Conservation (phyloP, 2,113 vertebrate species). For the Trichomycterus rosablanca region DNA sequence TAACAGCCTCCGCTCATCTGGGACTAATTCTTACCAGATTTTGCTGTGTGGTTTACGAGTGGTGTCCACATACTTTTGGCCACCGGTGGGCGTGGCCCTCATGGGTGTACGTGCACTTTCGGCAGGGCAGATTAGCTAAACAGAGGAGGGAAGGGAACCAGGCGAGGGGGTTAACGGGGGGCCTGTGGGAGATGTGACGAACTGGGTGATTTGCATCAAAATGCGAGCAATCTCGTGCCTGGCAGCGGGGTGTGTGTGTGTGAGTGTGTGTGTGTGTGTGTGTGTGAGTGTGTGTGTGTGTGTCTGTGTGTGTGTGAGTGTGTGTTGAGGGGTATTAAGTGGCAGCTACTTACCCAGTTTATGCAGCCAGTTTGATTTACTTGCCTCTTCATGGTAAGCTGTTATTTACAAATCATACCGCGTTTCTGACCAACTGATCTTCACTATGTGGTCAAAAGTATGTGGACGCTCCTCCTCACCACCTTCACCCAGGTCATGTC, state of each 20-base stretch:
- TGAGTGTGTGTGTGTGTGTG: constrained; percentile 8
- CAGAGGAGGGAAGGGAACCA: neutral
- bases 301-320: too few species aligned
- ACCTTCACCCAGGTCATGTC: too few species aligned
- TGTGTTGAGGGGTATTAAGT: constrained; percentile 56
- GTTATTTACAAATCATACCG: constrained; percentile 59
- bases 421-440: too few species aligned
- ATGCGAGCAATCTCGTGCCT: constrained; percentile 49
- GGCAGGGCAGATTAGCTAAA: too few species aligned
- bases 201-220: constrained; percentile 53
- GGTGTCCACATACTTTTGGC: too few species aligned
- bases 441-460: too few species aligned
- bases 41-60: too few species aligned
- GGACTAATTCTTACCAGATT: too few species aligned
- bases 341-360: constrained; percentile 54
- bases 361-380: constrained; percentile 61
- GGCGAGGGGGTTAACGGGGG: constrained; percentile 12
- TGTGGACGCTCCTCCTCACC: too few species aligned
- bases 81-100: too few species aligned
- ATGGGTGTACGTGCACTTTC: too few species aligned
- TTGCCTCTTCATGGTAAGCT: constrained; percentile 53
- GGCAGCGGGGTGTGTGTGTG: constrained; percentile 37
- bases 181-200: constrained; percentile 40
- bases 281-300: neutral
- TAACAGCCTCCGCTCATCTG: too few species aligned